These are phyloP conservation scores for Urocitellus parryii DNA, from an alignment of 2,113 vertebrate genomes.

Conservation along the genomic window DNA sequence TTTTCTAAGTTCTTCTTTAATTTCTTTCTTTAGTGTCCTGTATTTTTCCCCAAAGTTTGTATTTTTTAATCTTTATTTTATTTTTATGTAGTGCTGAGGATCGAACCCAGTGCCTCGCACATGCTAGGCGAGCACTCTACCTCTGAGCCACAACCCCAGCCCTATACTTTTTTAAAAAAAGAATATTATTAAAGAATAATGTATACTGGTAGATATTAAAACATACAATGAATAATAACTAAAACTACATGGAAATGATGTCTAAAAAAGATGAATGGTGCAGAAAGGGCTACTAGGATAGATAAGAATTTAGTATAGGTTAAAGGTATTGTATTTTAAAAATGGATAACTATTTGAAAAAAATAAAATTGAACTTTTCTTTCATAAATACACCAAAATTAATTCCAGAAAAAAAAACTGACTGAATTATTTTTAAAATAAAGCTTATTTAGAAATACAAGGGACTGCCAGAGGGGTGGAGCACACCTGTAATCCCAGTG, in stretches of 20 bases:
- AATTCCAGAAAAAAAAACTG: not conserved
- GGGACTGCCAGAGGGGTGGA: not conserved
- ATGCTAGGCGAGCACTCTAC: too few relatives aligned
- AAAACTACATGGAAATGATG: not conserved
- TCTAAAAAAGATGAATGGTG: not conserved
- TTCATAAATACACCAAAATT: slow-evolving; percentile 49
- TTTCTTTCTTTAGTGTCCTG: too few relatives aligned
- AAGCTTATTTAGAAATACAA: not conserved
- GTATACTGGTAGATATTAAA: not conserved
- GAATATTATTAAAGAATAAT: not conserved
- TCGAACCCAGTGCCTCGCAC: too few relatives aligned
- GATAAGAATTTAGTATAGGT: not conserved
- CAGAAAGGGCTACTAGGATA: not conserved
- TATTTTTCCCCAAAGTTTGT: too few relatives aligned
- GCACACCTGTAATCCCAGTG: too few relatives aligned
- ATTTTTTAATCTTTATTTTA: too few relatives aligned
- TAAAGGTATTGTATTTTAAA: not conserved
- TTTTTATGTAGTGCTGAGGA: too few relatives aligned
- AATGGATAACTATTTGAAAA: not conserved
- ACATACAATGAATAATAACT: not conserved
- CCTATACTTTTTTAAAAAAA: not conserved
- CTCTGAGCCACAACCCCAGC: too few relatives aligned
- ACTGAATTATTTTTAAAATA: not conserved
- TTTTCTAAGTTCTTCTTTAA: too few relatives aligned
- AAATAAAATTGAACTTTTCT: slow-evolving; percentile 22